phyloP scores from a whole-genome alignment of 2,797 vertebrate genomes.

The Alfaro cultratus region DNA sequence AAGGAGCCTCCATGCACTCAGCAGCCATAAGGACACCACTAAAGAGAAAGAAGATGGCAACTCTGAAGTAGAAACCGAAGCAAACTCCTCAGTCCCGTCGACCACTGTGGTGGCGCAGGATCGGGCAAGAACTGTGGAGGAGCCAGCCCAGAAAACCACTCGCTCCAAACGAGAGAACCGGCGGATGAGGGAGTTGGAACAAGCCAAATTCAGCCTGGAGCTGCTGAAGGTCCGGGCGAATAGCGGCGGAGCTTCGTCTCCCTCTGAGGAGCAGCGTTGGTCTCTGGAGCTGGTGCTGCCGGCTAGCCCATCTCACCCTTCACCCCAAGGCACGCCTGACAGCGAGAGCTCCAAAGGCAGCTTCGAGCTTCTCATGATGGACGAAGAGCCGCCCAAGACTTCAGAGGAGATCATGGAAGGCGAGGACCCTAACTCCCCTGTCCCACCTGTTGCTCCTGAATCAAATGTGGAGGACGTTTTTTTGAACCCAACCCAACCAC shows the following conservation, averaged over 20 bases:
- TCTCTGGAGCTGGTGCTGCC: slow-evolving; percentile 81
- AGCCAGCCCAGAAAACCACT: slow-evolving; percentile 90
- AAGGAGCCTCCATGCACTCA: slow-evolving; percentile 74
- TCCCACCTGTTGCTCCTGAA: slow-evolving; percentile 17
- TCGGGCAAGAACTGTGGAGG: slow-evolving; percentile 74
- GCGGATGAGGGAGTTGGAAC: slow-evolving; percentile 95
- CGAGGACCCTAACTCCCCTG: slow-evolving; percentile 65
- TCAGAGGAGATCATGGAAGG: slow-evolving; percentile 60
- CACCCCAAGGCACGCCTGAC: slow-evolving; percentile 89
- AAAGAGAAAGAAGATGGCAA: slow-evolving; percentile 55
- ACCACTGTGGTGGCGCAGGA: slow-evolving; percentile 80
- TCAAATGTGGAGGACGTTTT: slow-evolving; percentile 39
- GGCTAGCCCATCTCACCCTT: slow-evolving; percentile 70
- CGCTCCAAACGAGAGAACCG: slow-evolving; percentile 95
- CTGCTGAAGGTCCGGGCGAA: slow-evolving; percentile 93
- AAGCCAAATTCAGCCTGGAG: slow-evolving; percentile 96
- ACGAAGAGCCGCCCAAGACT: slow-evolving; percentile 80
- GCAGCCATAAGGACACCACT: slow-evolving; percentile 43
- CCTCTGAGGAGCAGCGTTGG: slow-evolving; percentile 88
- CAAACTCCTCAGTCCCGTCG: neutral
- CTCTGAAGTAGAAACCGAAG: slow-evolving; percentile 57
- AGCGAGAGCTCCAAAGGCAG: slow-evolving; percentile 94
- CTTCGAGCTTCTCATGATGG: slow-evolving; percentile 87
- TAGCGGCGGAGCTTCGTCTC: slow-evolving; percentile 80
- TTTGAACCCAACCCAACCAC: slow-evolving; percentile 27